Base-by-base conservation (phyloP, 2,888 invertebrate species). In the Caenorhabditis afra region DNA sequence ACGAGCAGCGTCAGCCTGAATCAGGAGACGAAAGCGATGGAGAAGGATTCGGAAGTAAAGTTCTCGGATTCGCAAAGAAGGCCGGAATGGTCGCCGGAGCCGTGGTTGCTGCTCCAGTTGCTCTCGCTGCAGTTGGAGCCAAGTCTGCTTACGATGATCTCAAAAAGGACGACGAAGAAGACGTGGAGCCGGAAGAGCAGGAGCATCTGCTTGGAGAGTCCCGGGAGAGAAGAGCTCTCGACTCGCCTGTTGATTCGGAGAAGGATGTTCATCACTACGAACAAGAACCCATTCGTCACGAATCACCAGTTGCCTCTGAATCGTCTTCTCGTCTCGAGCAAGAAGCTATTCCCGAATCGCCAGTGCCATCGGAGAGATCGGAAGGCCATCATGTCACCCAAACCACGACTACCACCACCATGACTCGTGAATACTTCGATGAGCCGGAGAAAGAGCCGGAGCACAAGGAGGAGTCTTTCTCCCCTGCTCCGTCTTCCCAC, bases 21-120 rank as follows among this genome's bases (percentile, higher is more conserved):
- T 61, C 59, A 0, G 78, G 53, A 61, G 78, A 73, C 41, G 75
- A 75, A 18, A 55, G 55, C 29, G 77, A 80, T 14, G 68, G 66
- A 49, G 81, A 81, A 75, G 67, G 76, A 50, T 70, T 80, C 35
- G 78, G 79, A 39, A 67, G 70, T 57, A 84, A 81, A 52, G 23
- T 81, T 44, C 64, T 71, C 44, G 84, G 78, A 55, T 83, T 84
- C 45, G 84, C 84, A 7, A 83, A 85, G 78, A 82, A 76, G 35
- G 83, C 81, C 8, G 85, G 84, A 61, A 81, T 77, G 71, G 67
- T 86, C 22, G 85, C 85, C 47, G 87, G 85, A 22, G 87, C 82
- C 53, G 81, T 85, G 35, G 76, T 84, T 53, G 79, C 80, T 49
- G 86, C 86, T 45, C 86, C 84, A 52, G 82, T 80, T 49, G 85